phyloP scores from a whole-genome alignment of 2,888 invertebrate species.

The Lepidochitona cinerea region DNA sequence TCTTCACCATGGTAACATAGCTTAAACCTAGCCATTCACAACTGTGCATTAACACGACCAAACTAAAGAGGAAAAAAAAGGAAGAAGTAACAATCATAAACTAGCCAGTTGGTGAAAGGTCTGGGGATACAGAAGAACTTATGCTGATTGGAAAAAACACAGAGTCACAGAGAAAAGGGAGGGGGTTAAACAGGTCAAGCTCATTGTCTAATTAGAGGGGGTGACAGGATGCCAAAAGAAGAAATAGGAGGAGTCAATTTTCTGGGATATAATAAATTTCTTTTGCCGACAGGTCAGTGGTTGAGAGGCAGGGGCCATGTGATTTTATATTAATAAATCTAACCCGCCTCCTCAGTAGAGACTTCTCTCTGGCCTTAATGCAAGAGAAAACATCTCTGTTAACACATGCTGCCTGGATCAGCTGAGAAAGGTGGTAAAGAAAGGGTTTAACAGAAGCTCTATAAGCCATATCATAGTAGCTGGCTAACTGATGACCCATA shows the following conservation, averaged over 20 bases:
- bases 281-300: background rate
- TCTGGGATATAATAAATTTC: background rate
- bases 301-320: background rate
- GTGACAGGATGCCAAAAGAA: background rate
- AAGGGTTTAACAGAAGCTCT: no score
- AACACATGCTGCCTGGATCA: background rate
- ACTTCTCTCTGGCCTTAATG: background rate
- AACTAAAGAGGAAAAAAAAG: background rate
- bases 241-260: background rate
- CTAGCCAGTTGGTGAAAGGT: slow-evolving; percentile 2
- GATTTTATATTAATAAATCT: background rate
- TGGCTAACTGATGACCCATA: background rate
- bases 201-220: background rate
- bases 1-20: background rate
- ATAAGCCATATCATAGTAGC: no score
- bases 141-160: slow-evolving; percentile 2
- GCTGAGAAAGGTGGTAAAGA: no score
- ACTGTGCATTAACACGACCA: background rate
- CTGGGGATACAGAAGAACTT: slow-evolving; percentile 7
- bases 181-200: background rate
- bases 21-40: background rate
- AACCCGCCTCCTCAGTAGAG: background rate
- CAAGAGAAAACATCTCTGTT: no score
- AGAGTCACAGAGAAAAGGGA: no score
- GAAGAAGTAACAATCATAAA: slow-evolving; percentile 6